Evolutionary conservation across 2,113 vertebrate species (phyloP), one percentile per base, ranked within the genome.

Genomic region (Sprattus sprattus): DNA sequence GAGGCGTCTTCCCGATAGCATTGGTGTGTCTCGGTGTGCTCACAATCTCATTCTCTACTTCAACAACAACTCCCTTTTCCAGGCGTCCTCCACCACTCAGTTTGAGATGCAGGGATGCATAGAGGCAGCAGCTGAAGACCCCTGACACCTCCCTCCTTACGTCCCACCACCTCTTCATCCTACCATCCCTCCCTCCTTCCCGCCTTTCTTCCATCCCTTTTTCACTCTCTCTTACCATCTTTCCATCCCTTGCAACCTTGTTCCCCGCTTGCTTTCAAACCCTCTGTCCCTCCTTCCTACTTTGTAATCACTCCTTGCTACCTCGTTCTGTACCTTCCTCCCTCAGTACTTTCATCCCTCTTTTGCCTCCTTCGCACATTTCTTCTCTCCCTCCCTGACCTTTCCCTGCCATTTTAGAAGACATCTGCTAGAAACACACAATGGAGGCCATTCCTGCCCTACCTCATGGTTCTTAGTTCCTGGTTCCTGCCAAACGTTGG

Each of bases 131-230:
- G 64, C 64, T 54, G 52, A 54, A 54, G 52, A 15, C 64, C 64
- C 25, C 10, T 71, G n/a, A 32, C n/a, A 25, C 81, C 87, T 86
- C 60, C 78, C 78, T 57, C 81, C 39, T 85, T 86, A 44, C 78
- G 47, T 57, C 81, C 39, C 60, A 50, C 85, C 22, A 22, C 25
- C 81, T 80, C 52, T 82, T 81, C 80, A 2, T 87, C 82, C 81
- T 64, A 8, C 9, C 57, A 45, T 32, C 46, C 84, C 16, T 85
- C 47, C 57, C 71, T 85, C 18, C 44, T 20, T 64, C 22, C 57
- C 57, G n/a, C 57, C 20, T 25, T 71, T 4, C 13, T 71, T 71
- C 25, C 11, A 25, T 28, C 25, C 22, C 22, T 67, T 2, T 11
- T 67, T 28, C n/a, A 6, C 87, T 86, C 60, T 57, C 60, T 57